Evolutionary conservation across 2,797 vertebrate species (phyloP).

Genomic region (Sebastes baramenuke): DNA sequence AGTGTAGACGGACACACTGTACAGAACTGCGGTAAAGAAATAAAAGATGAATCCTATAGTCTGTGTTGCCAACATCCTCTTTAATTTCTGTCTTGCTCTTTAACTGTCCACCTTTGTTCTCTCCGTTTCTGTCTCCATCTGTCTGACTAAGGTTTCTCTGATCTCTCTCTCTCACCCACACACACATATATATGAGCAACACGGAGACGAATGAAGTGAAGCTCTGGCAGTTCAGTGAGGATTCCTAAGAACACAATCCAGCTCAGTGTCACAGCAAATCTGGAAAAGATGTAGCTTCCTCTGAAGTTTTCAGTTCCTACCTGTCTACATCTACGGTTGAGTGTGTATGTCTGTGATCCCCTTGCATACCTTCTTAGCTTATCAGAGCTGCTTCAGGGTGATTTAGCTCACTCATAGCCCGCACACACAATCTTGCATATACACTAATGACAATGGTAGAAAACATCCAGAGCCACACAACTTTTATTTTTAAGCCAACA

Average conservation of each 20-base stretch:
- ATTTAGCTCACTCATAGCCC: not conserved
- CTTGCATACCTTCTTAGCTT: not conserved
- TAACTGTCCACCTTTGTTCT: not conserved
- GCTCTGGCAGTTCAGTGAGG: not conserved
- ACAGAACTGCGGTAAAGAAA: not conserved
- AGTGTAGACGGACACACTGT: not conserved
- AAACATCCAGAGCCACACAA: not conserved
- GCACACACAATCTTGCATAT: not conserved
- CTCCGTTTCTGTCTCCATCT: constrained; percentile 2
- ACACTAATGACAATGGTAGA: not conserved
- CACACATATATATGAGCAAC: not conserved
- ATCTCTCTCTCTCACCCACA: not conserved
- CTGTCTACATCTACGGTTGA: not conserved
- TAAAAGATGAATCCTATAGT: not conserved
- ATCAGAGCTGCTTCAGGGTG: not conserved
- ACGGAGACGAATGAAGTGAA: not conserved
- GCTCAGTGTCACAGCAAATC: constrained; percentile 47
- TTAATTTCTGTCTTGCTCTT: constrained; percentile 1
- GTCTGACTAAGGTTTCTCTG: not conserved
- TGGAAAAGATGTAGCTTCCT: constrained; percentile 9
- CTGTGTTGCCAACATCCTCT: not conserved
- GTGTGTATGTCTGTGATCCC: not conserved
- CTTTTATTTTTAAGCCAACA: not conserved
- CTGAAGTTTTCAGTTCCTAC: constrained; percentile 21
- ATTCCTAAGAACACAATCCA: constrained; percentile 24